Percentiles rank a stretch among this genome's conserved stretches.
phyloP scores from a whole-genome alignment of 1,140 invertebrate species.

The Tyrophagus putrescentiae region DNA sequence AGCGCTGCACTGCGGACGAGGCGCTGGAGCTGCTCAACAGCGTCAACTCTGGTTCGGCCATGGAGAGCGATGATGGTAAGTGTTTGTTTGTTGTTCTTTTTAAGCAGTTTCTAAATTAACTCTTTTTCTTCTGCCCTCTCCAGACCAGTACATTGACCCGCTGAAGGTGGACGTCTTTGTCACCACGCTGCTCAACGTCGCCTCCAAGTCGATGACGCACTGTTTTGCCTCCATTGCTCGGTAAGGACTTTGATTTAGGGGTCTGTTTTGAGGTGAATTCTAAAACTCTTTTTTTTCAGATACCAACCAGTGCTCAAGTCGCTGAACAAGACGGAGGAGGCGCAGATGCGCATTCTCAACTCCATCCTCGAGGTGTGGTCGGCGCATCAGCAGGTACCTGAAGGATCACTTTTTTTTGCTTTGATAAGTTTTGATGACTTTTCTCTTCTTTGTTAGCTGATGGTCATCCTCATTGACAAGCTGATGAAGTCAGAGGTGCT shows the following conservation, averaged over 20 bases:
- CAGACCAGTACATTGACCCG: slow-evolving; percentile 51
- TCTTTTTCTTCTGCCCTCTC: background rate
- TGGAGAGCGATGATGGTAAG: slow-evolving; percentile 17
- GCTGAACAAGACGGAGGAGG: slow-evolving; percentile 80
- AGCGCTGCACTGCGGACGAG: slow-evolving; percentile 76
- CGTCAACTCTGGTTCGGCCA: slow-evolving; percentile 36
- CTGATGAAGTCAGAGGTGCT: slow-evolving; percentile 93
- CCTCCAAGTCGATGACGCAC: slow-evolving; percentile 92
- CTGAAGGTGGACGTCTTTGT: slow-evolving; percentile 93
- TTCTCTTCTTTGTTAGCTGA: slow-evolving; percentile 59
- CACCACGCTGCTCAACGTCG: slow-evolving; percentile 77
- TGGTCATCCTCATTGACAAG: slow-evolving; percentile 88
- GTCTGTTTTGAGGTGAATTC: slow-evolving; percentile 15
- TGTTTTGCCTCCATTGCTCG: slow-evolving; percentile 93
- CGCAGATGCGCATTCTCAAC: slow-evolving; percentile 80
- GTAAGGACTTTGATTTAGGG: slow-evolving; percentile 31
- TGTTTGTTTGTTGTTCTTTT: background rate
- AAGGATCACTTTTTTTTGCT: slow-evolving; percentile 24
- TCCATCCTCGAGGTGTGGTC: slow-evolving; percentile 89
- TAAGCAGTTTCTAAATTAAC: background rate
- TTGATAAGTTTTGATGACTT: no score
- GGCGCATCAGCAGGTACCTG: slow-evolving; percentile 67
- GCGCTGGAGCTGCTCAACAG: slow-evolving; percentile 65
- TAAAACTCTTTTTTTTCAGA: slow-evolving; percentile 30
- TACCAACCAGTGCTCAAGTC: slow-evolving; percentile 88